A percentile compares a stretch with the other conserved stretches of the same genome.
Conservation (phyloP, 2,113 vertebrate species). For the Nothobranchius kuhntae region DNA sequence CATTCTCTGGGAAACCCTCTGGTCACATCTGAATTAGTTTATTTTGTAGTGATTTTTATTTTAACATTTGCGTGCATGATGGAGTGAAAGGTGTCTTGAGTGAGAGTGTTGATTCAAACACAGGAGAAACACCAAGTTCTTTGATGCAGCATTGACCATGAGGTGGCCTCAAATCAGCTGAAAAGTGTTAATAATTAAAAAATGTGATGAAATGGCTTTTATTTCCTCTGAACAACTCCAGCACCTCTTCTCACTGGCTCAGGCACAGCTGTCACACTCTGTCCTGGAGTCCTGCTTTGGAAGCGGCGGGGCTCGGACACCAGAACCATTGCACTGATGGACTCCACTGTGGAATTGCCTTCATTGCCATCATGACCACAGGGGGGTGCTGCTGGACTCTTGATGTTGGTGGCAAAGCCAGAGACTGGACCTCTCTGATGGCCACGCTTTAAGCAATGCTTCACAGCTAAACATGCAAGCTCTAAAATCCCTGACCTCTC, state of each 20-base stretch:
- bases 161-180: conserved; percentile 29
- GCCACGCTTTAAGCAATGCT: conserved; percentile 69
- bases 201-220: conserved; percentile 50
- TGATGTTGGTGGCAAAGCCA: conserved; percentile 70
- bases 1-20: conserved; percentile 26
- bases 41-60: neutral
- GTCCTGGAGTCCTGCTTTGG: conserved; percentile 55
- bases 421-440: conserved; percentile 68
- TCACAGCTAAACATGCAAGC: conserved; percentile 69
- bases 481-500: conserved; percentile 64
- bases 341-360: conserved; percentile 71
- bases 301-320: conserved; percentile 48
- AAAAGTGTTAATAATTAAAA: neutral
- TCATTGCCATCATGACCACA: conserved; percentile 68
- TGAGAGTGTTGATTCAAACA: conserved; percentile 15
- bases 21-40: conserved; percentile 16
- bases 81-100: conserved; percentile 19
- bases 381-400: conserved; percentile 67
- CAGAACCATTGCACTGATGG: conserved; percentile 66
- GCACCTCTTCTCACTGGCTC: conserved; percentile 69
- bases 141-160: conserved; percentile 6
- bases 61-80: conserved; percentile 46
- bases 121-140: conserved; percentile 23
- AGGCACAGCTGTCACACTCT: conserved; percentile 57
- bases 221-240: conserved; percentile 61